phyloP scores from a whole-genome alignment of 2,797 vertebrate genomes.

The Brotogeris chrysoptera region DNA sequence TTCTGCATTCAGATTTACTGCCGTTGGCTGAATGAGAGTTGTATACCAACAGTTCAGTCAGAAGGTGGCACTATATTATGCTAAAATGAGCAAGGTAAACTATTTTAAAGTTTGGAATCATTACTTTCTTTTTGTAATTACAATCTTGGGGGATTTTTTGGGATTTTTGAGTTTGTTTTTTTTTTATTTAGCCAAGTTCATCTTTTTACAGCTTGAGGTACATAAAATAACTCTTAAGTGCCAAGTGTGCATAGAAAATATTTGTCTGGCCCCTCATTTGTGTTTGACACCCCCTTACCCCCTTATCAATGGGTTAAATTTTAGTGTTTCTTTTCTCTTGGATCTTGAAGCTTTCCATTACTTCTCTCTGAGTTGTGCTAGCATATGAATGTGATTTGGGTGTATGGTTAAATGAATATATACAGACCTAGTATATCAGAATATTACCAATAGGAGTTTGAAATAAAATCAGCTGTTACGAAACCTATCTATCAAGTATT shows the following conservation, averaged over 20 bases:
- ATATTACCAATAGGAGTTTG: neutral
- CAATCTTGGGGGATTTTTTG: neutral
- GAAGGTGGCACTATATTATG: constrained; percentile 4
- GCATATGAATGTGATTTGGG: neutral
- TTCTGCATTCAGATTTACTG: neutral
- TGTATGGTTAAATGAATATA: neutral
- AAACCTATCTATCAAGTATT: neutral
- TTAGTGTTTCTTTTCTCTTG: neutral
- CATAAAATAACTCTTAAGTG: neutral
- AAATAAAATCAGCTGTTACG: neutral
- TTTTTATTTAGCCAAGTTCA: neutral
- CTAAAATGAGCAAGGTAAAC: neutral
- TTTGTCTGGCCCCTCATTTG: neutral
- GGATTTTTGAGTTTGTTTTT: no score
- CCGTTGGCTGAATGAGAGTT: neutral
- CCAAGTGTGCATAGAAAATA: neutral
- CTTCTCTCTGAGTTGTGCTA: neutral
- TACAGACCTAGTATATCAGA: neutral
- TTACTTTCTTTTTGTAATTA: neutral
- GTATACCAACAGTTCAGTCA: neutral
- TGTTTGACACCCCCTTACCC: neutral
- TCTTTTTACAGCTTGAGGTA: neutral
- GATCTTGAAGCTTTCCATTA: neutral
- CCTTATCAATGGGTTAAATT: neutral
- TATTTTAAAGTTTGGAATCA: neutral